Evolutionary conservation across 2,797 vertebrate genomes (phyloP).

Genomic region (Muraenolepis orangiensis): DNA sequence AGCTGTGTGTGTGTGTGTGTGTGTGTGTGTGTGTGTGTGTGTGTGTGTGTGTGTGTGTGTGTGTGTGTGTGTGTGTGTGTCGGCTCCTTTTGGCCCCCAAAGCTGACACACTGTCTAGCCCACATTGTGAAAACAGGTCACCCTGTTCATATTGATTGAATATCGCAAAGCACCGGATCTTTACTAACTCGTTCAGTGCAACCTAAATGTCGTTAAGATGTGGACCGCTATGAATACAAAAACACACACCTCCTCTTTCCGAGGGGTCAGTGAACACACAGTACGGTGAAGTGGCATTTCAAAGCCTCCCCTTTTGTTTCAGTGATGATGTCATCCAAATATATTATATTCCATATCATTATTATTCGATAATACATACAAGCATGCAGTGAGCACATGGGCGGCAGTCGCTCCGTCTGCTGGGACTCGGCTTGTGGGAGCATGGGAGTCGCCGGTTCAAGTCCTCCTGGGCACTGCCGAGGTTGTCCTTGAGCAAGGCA

Average conservation of each 20-base stretch:
- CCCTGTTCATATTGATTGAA: not conserved
- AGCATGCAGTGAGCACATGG: not conserved
- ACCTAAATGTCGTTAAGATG: not conserved
- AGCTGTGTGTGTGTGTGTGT: too few relatives aligned
- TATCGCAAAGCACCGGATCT: not conserved
- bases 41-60: too few relatives aligned
- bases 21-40: too few relatives aligned
- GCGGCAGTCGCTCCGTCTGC: too few relatives aligned
- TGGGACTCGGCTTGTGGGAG: too few relatives aligned
- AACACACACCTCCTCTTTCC: not conserved
- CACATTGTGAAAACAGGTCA: not conserved
- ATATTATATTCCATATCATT: not conserved
- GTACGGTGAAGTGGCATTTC: not conserved
- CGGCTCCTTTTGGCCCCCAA: too few relatives aligned
- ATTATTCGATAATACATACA: not conserved
- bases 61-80: too few relatives aligned
- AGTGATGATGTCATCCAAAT: not conserved
- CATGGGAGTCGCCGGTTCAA: too few relatives aligned
- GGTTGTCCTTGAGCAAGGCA: too few relatives aligned
- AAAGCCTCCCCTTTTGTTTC: not conserved
- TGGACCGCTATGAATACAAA: not conserved
- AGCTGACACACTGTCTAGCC: not conserved
- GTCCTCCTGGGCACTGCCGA: too few relatives aligned
- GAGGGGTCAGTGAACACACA: not conserved
- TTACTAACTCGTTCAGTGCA: not conserved